Evolutionary conservation across 1,140 invertebrate species (phyloP), one percentile per base, ranked within the genome.

Genomic region (Euwallacea similis): DNA sequence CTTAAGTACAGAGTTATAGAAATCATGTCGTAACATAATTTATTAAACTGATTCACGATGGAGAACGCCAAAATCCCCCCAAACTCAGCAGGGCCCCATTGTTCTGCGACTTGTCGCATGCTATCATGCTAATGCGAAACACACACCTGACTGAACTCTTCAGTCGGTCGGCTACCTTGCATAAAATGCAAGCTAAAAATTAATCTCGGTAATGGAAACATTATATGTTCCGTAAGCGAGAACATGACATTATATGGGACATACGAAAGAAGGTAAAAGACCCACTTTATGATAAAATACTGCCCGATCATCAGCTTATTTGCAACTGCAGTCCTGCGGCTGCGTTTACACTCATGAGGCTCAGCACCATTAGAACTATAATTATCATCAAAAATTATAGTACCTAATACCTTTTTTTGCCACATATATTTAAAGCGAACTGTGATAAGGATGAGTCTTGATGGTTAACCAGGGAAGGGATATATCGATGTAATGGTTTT

Each of bases 231-330:
- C 42, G 61, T 63, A 63, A 63, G 61, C 44, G 44, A 63, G 21
- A 65, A 41, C 54, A 42, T 56, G 64, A 44, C 64, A 56, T 43
- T 11, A 43, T 66, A 56, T 53, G 46, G 41, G 41, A 44, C 54
- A 66, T 66, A 66, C 43, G 21, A 33, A 56, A 58, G 41, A 66
- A 66, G 64, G 64, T 66, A 66, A 66, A 58, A 66, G 64, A 66
- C 64, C 64, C 64, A 66, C 64, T 56, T 66, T 66, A 66, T 66
- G 64, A 66, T 66, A 66, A 66, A 66, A 66, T 66, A 66, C 53
- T 58, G 64, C 64, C 46, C 53, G 33, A 66, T 66, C 64, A 66
- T 66, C 64, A 66, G 64, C 33, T 66, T 66, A 60, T 68, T 56
- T 60, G 66, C 55, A 68, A 68, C 54, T 33, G 21, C 21, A 33